Evolutionary conservation across 2,113 vertebrate species (phyloP).

Genomic region (Rynchops niger): DNA sequence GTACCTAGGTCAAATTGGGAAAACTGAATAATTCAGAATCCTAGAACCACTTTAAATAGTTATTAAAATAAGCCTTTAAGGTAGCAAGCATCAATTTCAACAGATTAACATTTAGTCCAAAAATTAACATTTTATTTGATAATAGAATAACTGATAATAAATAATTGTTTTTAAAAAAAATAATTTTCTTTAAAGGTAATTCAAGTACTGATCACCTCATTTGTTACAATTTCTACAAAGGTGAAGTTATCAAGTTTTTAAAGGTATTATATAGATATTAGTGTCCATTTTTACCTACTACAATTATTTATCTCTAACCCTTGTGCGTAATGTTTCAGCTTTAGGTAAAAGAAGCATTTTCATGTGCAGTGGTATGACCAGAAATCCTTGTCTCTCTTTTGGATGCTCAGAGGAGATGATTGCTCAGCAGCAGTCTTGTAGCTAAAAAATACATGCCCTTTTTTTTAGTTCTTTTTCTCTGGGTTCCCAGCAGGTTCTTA

Average conservation of each 20-base stretch:
- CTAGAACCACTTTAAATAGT: not conserved
- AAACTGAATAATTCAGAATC: not conserved
- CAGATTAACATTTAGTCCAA: not conserved
- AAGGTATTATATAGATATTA: not conserved
- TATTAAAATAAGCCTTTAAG: not conserved
- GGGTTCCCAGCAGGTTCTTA: not conserved
- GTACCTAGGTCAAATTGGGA: not conserved
- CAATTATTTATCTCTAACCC: not conserved
- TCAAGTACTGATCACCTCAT: not conserved
- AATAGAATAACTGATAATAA: not conserved
- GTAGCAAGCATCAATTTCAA: not conserved
- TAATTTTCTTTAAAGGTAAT: not conserved
- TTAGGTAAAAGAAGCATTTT: not conserved
- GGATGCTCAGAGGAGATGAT: not conserved
- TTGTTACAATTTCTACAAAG: not conserved
- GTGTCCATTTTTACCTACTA: not conserved
- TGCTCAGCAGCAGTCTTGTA: not conserved
- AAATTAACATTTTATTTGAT: not conserved
- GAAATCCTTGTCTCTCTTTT: not conserved
- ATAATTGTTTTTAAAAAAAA: not conserved
- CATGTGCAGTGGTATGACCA: not conserved
- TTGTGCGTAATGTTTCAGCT: not conserved
- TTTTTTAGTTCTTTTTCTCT: not conserved
- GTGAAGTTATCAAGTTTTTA: not conserved
- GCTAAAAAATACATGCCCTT: not conserved